Base-by-base conservation (phyloP, 2,888 invertebrate species). In the Zygaena filipendulae region DNA sequence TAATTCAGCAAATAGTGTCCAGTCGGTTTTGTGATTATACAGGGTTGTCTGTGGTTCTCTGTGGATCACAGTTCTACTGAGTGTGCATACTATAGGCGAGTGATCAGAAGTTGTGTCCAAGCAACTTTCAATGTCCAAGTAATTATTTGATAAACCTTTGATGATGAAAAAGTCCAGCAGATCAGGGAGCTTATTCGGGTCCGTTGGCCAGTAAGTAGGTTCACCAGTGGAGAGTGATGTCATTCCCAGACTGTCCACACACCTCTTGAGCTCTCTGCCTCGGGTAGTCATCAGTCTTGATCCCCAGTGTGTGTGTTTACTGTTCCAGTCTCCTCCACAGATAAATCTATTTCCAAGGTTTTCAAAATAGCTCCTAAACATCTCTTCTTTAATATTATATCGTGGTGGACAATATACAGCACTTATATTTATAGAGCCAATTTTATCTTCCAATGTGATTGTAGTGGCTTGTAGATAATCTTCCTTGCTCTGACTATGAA, bases 81-180 rank as follows among this genome's bases (percentile, higher is more conserved):
- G 3, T 32, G 13, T 5, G 36, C 11, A 10, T n/a, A n/a, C n/a
- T n/a, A 39, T 29, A 10, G 39, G 38, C 16, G 36, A 37, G 33
- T 43, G 39, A 25, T 42, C 39, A 21, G 40, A 38, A 5, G 40
- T 38, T 23, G 39, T 11, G 3, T 40, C 42, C 27, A 25, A 36
- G 25, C 34, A 34, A 11, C 29, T 35, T 2, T 25, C 10, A 13
- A 37, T 34, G 3, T 27, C 29, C 26, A 40, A 26, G n/a, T 27
- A 30, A 10, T 28, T 31, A 10, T 26, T 32, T 13, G 27, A 22
- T 7, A 38, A 35, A 16, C 16, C 18, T 10, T 23, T 12, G 3
- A 12, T 13, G 10, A 13, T 23, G 8, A 13, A 12, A n/a, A 13
- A 23, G 13, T 23, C 23, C 4, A 13, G 12, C 23, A 23, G 13